A percentile compares a stretch with the other conserved stretches of the same genome.
Evolutionary conservation across 1,140 invertebrate species (phyloP).

Genomic region (Calliphora vicina): DNA sequence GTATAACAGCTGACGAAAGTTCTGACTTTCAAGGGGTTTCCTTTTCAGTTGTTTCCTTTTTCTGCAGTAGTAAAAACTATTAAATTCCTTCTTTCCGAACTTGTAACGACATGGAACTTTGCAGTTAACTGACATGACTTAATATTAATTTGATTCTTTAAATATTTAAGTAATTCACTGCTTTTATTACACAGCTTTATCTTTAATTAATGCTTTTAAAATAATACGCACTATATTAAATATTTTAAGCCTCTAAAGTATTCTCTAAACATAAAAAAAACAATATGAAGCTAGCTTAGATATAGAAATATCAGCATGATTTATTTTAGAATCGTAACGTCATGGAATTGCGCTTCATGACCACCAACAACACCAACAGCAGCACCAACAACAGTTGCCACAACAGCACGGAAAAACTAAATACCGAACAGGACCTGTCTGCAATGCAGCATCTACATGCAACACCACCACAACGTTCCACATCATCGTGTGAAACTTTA

Average conservation of each 20-base stretch:
- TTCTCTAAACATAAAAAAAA: background rate
- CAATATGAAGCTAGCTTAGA: slow-evolving; percentile 41
- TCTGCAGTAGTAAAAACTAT: too few relatives aligned
- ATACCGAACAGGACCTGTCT: background rate
- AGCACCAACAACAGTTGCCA: slow-evolving; percentile 35
- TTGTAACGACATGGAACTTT: too few relatives aligned
- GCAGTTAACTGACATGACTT: too few relatives aligned
- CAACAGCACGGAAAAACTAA: slow-evolving; percentile 17
- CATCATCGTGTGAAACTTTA: slow-evolving; percentile 58
- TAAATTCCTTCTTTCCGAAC: too few relatives aligned
- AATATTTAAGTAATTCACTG: too few relatives aligned
- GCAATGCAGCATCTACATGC: background rate
- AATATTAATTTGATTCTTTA: too few relatives aligned
- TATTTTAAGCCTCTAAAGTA: background rate
- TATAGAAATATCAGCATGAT: slow-evolving; percentile 45
- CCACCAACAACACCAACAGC: slow-evolving; percentile 38
- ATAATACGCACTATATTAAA: background rate
- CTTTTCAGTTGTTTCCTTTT: too few relatives aligned
- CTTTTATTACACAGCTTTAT: too few relatives aligned
- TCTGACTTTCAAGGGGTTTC: too few relatives aligned
- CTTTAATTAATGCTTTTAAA: background rate
- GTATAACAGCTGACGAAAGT: too few relatives aligned
- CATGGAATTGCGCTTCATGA: slow-evolving; percentile 62
- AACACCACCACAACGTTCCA: slow-evolving; percentile 42
- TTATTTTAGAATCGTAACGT: slow-evolving; percentile 63